Base-by-base conservation (phyloP, 1,140 invertebrate genomes). In the Armadillidium nasatum region DNA sequence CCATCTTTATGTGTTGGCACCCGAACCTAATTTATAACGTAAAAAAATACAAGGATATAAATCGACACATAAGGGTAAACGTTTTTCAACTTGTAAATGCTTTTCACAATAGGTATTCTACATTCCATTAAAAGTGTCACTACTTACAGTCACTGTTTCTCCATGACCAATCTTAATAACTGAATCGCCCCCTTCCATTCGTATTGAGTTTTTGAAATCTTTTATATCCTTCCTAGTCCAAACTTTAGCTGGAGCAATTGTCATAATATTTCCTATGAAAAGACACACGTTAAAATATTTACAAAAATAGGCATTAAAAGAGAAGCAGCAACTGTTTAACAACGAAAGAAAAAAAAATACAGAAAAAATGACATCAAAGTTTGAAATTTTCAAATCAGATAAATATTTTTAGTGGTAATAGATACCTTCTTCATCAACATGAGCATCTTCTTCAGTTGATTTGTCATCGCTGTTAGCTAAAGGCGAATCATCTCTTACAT, bases 1-100 rank as follows among this genome's bases (percentile, higher is more conserved):
- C 97, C 97, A 83, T 95, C 92, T 80, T 92, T 89, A 84, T 99
- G 96, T 0, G 98, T 99, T 15, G 98, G 98, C 33, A 99, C 98
- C 74, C 97, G 88, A 0, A 99, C 88, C 88, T 89, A 76, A 33
- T 76, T 22, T 19, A 66, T 66, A 22, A 66, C 1, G 60, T n/a
- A 66, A 66, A 66, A 60, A 66, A 66, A 22, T 19, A 7, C 1
- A 66, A n/a, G 21, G 21, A 1, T 19, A 4, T n/a, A 22, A 66
- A 66, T n/a, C 60, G 7, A 66, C n/a, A 1, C 1, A 66, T 3
- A 66, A 66, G 7, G 21, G 60, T n/a, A 66, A 22, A 13, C 1
- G 6, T 33, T 3, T 33, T 1, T 6, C 1, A 1, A 33, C 33
- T 33, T 33, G 33, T 1, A 33, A 33, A 33, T 6, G 6, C 33